Evolutionary conservation across 1,140 invertebrate genomes (phyloP).

Genomic region (Magallana ariakensis): DNA sequence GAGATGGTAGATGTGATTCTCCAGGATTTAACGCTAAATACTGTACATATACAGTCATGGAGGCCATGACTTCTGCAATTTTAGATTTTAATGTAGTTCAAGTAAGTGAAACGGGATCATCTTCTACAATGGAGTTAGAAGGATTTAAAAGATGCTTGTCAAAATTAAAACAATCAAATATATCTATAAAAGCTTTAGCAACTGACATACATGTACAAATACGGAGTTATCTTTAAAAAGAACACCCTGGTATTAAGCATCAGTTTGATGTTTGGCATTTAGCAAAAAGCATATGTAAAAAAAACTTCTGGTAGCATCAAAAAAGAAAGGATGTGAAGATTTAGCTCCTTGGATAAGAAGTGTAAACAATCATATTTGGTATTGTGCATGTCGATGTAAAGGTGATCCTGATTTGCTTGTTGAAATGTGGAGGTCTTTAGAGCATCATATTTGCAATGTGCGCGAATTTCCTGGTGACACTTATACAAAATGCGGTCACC

Average conservation of each 20-base stretch:
- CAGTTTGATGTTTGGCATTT: conserved; percentile 59
- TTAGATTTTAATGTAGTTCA: neutral
- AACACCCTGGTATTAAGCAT: conserved; percentile 41
- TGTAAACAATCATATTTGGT: conserved; percentile 47
- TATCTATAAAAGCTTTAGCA: neutral
- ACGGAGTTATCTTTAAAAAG: conserved; percentile 33
- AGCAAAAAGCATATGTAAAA: conserved; percentile 30
- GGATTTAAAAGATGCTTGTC: neutral
- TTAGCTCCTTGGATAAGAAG: conserved; percentile 26
- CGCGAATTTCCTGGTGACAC: conserved; percentile 34
- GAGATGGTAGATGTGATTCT: no score
- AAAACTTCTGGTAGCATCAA: conserved; percentile 39
- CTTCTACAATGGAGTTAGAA: conserved; percentile 1
- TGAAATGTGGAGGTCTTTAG: conserved; percentile 43
- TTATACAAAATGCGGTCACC: conserved; percentile 35
- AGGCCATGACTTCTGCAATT: neutral
- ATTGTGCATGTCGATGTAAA: conserved; percentile 35
- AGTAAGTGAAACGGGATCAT: neutral
- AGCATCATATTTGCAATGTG: conserved; percentile 29
- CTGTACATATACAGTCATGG: neutral
- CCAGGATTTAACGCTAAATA: neutral
- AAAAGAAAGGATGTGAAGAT: conserved; percentile 44
- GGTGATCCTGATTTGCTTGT: conserved; percentile 32
- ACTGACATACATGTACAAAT: conserved; percentile 56
- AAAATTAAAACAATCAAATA: neutral